Percentiles rank a stretch among this genome's conserved stretches.
Evolutionary conservation across 1,140 invertebrate genomes (phyloP).

Genomic region (Atta cephalotes): DNA sequence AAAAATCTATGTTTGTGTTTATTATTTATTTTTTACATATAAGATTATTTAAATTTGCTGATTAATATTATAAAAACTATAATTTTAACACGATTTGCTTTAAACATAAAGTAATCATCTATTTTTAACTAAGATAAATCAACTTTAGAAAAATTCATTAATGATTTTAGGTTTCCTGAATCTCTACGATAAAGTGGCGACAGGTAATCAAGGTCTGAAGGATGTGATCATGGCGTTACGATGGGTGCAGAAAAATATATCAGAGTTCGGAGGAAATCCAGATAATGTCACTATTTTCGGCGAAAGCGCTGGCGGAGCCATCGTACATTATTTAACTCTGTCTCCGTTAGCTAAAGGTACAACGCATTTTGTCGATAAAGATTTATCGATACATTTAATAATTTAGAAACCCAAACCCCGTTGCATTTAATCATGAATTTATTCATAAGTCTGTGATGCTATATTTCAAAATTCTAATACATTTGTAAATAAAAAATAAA

Average conservation of each 20-base stretch:
- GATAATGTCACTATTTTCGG: conserved; percentile 90
- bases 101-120: neutral
- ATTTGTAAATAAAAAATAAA: neutral
- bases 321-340: conserved; percentile 78
- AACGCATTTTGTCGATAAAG: neutral
- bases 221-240: conserved; percentile 88
- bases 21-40: neutral
- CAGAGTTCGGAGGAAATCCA: conserved; percentile 88
- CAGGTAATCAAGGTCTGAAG: conserved; percentile 86
- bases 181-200: conserved; percentile 66
- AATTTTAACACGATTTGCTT: neutral
- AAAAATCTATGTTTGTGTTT: neutral
- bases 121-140: neutral
- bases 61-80: neutral
- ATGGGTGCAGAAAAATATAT: conserved; percentile 89
- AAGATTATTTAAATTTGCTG: neutral
- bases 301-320: conserved; percentile 87
- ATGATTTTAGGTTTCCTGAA: conserved; percentile 74
- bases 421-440: conserved; percentile 35
- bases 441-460: neutral
- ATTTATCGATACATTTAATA: neutral
- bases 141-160: neutral
- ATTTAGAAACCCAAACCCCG: neutral
- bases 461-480: neutral
- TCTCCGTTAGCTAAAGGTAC: conserved; percentile 74